A percentile compares a stretch with the other conserved stretches of the same genome.
Evolutionary conservation across 2,797 vertebrate species (phyloP).

Genomic region (Rhadinocentrus ornatus): DNA sequence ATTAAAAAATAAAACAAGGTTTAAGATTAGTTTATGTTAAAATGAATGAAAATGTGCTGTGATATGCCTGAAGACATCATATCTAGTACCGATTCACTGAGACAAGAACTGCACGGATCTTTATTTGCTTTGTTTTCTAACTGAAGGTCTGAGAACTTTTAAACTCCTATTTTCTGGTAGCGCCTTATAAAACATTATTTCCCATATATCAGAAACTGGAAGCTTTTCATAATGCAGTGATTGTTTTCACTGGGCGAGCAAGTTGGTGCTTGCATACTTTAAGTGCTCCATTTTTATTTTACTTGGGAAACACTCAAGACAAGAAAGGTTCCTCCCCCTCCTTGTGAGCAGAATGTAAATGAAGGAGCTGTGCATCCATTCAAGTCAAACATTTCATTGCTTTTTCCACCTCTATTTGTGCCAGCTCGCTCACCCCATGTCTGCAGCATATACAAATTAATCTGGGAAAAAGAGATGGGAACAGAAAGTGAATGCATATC

Average conservation of each 20-base stretch:
- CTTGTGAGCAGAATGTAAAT: conserved; percentile 51
- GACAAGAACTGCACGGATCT: background rate
- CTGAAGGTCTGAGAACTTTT: conserved; percentile 13
- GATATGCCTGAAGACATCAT: background rate
- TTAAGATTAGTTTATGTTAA: background rate
- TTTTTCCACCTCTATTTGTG: conserved; percentile 37
- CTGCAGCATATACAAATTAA: conserved; percentile 26
- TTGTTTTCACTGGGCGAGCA: background rate
- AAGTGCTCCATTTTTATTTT: conserved; percentile 34
- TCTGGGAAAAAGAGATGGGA: conserved; percentile 7
- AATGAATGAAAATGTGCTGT: background rate
- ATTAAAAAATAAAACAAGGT: background rate
- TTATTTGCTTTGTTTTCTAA: conserved; percentile 3
- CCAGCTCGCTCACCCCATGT: conserved; percentile 21
- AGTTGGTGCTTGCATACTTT: conserved; percentile 5
- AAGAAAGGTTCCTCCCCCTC: background rate
- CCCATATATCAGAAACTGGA: conserved; percentile 7
- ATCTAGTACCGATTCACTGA: background rate
- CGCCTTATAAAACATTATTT: conserved; percentile 6
- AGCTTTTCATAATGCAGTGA: conserved; percentile 2
- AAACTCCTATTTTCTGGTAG: background rate
- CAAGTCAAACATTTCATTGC: conserved; percentile 39
- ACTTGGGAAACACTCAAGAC: conserved; percentile 7
- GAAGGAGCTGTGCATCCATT: conserved; percentile 30
- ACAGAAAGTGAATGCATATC: conserved; percentile 28